phyloP scores from a whole-genome alignment of 1,140 invertebrate genomes.

The Brachionus rotundiformis region DNA sequence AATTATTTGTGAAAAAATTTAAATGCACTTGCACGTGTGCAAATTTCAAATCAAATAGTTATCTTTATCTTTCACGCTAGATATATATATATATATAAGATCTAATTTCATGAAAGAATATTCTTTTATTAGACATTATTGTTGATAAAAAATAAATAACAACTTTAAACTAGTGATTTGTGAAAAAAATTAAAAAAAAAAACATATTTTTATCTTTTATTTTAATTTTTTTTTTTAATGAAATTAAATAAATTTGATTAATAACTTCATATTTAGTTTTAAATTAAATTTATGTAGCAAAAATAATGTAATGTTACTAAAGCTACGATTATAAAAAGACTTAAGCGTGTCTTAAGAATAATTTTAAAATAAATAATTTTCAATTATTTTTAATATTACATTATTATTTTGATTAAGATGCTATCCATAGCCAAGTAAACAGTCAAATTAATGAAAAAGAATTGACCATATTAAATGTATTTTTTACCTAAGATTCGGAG shows the following conservation, averaged over 20 bases:
- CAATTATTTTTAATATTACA: neutral
- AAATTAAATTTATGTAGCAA: neutral
- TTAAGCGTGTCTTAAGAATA: neutral
- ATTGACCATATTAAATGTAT: neutral
- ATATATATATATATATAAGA: too few species aligned
- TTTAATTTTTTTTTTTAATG: too few species aligned
- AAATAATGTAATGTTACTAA: neutral
- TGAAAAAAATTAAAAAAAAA: too few species aligned
- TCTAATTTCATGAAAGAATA: too few species aligned
- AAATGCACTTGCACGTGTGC: neutral
- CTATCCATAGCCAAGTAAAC: conserved; percentile 11
- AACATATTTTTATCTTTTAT: too few species aligned
- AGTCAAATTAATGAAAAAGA: neutral
- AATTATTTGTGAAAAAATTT: neutral
- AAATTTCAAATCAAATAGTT: neutral
- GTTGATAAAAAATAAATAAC: too few species aligned
- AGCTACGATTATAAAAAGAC: neutral
- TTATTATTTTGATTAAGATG: neutral
- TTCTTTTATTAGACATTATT: too few species aligned
- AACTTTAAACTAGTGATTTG: too few species aligned
- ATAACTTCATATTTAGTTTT: too few species aligned
- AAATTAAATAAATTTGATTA: too few species aligned
- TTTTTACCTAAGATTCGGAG: conserved; percentile 14
- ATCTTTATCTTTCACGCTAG: too few species aligned
- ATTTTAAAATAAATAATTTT: neutral